These are phyloP conservation scores for Protomyctophum bolini DNA, from an alignment of 2,113 vertebrate genomes.

Conservation along the genomic window DNA sequence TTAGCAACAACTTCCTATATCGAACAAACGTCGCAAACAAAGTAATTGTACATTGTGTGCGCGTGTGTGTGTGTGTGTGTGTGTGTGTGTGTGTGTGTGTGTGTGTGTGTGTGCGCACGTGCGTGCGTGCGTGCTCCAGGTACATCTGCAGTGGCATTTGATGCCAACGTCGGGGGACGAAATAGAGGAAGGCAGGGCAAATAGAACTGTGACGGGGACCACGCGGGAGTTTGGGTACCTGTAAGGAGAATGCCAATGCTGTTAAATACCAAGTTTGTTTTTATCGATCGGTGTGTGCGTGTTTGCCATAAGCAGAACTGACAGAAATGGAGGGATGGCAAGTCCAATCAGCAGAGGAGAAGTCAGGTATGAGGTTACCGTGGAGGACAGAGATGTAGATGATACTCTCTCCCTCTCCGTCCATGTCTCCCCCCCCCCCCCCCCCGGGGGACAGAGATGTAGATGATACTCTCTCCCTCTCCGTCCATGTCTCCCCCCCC, in stretches of 20 bases:
- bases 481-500: background rate
- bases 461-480: background rate
- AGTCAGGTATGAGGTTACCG: constrained; percentile 3
- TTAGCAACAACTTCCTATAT: too few species aligned
- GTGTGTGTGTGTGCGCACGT: background rate
- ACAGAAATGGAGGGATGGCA: background rate
- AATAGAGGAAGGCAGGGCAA: constrained; percentile 16
- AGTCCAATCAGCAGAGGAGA: background rate
- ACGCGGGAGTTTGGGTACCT: background rate
- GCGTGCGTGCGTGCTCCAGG: background rate
- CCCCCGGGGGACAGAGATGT: constrained; percentile 10
- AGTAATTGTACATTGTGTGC: background rate
- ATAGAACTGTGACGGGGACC: background rate
- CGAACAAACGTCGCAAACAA: too few species aligned
- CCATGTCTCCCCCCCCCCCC: background rate
- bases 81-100: background rate
- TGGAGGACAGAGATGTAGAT: background rate
- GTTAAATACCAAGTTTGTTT: constrained; percentile 53
- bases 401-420: background rate
- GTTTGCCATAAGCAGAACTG: background rate
- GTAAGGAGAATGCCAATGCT: constrained; percentile 36
- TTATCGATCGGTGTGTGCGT: constrained; percentile 28
- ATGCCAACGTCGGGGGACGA: background rate
- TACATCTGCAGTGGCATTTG: constrained; percentile 26
- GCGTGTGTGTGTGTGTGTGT: background rate